phyloP scores from a whole-genome alignment of 2,113 vertebrate species.

The Sinocyclocheilus anshuiensis region DNA sequence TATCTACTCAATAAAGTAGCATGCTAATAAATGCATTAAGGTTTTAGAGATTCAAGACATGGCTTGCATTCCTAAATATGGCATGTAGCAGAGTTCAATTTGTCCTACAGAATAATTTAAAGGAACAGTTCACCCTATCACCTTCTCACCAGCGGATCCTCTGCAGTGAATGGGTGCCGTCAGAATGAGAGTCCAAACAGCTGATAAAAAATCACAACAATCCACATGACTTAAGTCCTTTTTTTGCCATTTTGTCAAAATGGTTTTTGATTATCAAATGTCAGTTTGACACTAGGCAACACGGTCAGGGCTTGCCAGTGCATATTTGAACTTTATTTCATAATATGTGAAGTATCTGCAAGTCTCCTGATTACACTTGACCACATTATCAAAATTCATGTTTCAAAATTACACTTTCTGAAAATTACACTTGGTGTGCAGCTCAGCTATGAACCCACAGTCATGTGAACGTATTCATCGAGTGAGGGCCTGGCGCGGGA shows the following conservation, averaged over 20 bases:
- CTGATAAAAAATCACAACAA: too few relatives aligned
- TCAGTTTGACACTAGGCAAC: background rate
- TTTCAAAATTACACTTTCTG: background rate
- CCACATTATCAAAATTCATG: conserved; percentile 6
- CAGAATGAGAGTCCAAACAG: background rate
- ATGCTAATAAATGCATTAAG: conserved; percentile 22
- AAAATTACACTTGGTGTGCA: background rate
- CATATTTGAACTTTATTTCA: conserved; percentile 7
- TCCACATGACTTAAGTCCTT: background rate
- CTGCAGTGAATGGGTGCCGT: background rate
- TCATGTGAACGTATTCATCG: background rate
- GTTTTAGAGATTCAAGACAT: background rate
- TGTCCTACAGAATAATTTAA: background rate
- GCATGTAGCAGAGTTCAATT: background rate
- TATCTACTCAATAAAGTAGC: background rate
- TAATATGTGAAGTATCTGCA: background rate
- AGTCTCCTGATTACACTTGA: background rate
- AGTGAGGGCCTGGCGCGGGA: too few relatives aligned
- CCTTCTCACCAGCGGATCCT: background rate
- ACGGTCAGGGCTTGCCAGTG: background rate
- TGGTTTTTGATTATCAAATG: background rate
- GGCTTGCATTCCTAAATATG: background rate
- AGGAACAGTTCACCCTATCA: background rate
- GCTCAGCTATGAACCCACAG: background rate
- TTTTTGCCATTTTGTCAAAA: too few relatives aligned